Percentiles rank a stretch among this genome's conserved stretches.
Conservation (phyloP, 2,888 invertebrate species). For the Macropis europaea region DNA sequence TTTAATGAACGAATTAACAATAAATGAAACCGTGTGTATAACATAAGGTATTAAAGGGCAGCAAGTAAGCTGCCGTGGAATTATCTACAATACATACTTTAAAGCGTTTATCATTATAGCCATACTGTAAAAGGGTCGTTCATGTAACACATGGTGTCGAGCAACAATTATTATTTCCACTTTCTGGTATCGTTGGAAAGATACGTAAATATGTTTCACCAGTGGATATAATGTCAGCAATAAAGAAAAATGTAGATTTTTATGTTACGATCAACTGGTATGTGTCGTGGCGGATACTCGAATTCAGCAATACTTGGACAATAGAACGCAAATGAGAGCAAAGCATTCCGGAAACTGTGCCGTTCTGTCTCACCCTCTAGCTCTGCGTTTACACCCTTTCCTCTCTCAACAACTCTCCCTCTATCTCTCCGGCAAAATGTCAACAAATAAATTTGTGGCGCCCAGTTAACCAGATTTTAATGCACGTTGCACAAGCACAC, state of each 20-base stretch:
- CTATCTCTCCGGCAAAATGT: constrained; percentile 24
- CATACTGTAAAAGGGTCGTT: no score
- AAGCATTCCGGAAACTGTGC: constrained; percentile 21
- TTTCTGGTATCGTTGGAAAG: not conserved
- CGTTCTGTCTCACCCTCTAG: not conserved
- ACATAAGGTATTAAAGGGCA: no score
- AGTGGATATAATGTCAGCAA: constrained; percentile 1
- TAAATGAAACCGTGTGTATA: no score
- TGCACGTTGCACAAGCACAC: constrained; percentile 43
- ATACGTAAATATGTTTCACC: not conserved
- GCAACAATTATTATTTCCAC: no score
- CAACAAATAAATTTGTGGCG: constrained; percentile 50
- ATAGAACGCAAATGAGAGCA: constrained; percentile 56
- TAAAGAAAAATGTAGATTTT: constrained; percentile 37
- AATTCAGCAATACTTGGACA: constrained; percentile 46
- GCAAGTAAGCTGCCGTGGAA: no score
- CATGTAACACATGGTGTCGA: no score
- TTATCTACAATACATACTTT: no score
- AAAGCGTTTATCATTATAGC: no score
- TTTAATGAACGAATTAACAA: no score
- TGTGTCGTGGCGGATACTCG: constrained; percentile 22
- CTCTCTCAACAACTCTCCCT: not conserved
- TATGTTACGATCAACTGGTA: constrained; percentile 32
- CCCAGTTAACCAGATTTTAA: constrained; percentile 52
- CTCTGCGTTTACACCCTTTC: not conserved